These are phyloP conservation scores for Sceloporus tristichus DNA, from an alignment of 2,113 vertebrate species.

Conservation along the genomic window DNA sequence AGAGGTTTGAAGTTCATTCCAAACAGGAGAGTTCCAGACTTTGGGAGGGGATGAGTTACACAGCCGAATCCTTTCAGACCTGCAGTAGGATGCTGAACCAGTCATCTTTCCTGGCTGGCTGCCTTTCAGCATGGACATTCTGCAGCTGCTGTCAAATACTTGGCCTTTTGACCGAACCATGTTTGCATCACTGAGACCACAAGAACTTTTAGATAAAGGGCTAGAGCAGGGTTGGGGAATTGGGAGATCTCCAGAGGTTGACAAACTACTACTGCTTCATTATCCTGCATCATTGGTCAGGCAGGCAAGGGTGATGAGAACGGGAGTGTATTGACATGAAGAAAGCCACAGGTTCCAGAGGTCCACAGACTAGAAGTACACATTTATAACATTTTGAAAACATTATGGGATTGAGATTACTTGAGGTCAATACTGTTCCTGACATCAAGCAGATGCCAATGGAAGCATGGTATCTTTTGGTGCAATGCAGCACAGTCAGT, in stretches of 20 bases:
- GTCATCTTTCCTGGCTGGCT: not conserved
- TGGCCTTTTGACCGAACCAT: not conserved
- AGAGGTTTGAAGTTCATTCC: constrained; percentile 16
- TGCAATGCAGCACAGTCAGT: not conserved
- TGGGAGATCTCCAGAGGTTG: too few species aligned
- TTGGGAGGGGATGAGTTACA: not conserved
- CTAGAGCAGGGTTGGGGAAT: too few species aligned
- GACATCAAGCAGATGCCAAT: not conserved
- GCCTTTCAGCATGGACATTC: not conserved
- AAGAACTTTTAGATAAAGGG: too few species aligned
- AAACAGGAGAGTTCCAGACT: constrained; percentile 4
- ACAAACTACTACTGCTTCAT: too few species aligned
- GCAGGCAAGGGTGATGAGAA: too few species aligned
- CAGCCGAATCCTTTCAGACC: not conserved
- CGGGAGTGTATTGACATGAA: too few species aligned
- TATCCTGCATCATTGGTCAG: too few species aligned
- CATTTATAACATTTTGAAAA: too few species aligned
- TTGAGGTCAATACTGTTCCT: not conserved
- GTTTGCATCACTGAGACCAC: not conserved
- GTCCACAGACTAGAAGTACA: too few species aligned
- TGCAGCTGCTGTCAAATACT: not conserved
- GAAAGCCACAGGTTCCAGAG: too few species aligned
- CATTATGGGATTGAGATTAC: too few species aligned
- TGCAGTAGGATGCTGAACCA: not conserved
- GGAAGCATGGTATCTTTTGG: not conserved